phyloP scores from a whole-genome alignment of 2,797 vertebrate genomes.

The Centropyge bicolor region DNA sequence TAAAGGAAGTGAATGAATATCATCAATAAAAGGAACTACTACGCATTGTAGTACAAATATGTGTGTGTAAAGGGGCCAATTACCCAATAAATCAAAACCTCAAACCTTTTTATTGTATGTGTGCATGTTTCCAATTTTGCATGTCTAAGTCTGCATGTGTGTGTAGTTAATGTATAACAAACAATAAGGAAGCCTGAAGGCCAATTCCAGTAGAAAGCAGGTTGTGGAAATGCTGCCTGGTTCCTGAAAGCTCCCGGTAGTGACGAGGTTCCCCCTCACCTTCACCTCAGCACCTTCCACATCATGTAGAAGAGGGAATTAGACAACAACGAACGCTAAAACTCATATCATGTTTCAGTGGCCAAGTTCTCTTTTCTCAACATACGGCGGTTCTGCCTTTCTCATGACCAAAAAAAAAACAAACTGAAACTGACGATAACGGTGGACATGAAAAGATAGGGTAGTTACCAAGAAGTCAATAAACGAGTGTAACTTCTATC shows the following conservation, averaged over 20 bases:
- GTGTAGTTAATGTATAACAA: constrained; percentile 35
- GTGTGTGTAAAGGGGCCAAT: not conserved
- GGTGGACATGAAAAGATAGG: not conserved
- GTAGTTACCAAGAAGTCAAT: constrained; percentile 4
- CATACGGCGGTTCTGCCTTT: constrained; percentile 34
- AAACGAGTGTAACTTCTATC: constrained; percentile 3
- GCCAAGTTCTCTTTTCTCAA: constrained; percentile 63
- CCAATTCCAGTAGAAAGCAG: constrained; percentile 1
- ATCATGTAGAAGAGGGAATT: constrained; percentile 65
- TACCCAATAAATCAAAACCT: not conserved
- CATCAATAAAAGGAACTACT: not conserved
- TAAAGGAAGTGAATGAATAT: not conserved
- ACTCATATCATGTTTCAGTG: constrained; percentile 2
- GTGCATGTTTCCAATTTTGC: constrained; percentile 4
- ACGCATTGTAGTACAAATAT: not conserved
- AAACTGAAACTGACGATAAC: constrained; percentile 1
- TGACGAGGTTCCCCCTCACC: constrained; percentile 49
- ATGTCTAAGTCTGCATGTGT: not conserved
- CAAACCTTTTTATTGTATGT: not conserved
- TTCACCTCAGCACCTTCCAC: constrained; percentile 47
- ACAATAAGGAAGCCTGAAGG: constrained; percentile 46
- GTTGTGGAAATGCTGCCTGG: constrained; percentile 22
- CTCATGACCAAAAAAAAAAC: not conserved
- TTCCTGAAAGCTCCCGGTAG: constrained; percentile 48
- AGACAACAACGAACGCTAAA: constrained; percentile 45